Conservation (phyloP, 1,140 invertebrate genomes). For the Drosophila sturtevanti region DNA sequence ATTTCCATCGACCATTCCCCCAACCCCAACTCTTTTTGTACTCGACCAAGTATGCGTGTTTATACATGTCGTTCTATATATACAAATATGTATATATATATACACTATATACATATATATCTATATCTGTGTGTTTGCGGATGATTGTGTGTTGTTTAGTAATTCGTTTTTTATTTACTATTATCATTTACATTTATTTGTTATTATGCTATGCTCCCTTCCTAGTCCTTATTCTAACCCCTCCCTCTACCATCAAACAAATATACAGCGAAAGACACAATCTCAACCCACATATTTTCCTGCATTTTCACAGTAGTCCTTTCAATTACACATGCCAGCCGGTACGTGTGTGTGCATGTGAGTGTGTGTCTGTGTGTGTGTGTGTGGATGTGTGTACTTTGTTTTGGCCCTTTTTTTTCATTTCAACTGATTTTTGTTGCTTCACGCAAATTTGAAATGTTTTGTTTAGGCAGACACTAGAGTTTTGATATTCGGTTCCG, state of each 20-base stretch:
- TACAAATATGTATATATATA: constrained; percentile 13
- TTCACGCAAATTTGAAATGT: constrained; percentile 68
- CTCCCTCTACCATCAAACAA: not conserved
- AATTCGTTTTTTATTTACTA: constrained; percentile 81
- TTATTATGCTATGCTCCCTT: constrained; percentile 65
- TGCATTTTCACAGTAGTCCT: constrained; percentile 17
- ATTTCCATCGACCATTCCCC: not conserved
- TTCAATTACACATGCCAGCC: constrained; percentile 27
- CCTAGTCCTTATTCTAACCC: not conserved
- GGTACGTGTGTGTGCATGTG: not conserved
- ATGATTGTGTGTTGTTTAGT: constrained; percentile 77
- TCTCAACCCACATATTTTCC: constrained; percentile 6
- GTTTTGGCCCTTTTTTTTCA: constrained; percentile 57
- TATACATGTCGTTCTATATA: constrained; percentile 14
- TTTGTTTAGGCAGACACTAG: constrained; percentile 54
- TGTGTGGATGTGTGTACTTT: constrained; percentile 3
- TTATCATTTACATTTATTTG: constrained; percentile 81
- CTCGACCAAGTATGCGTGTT: constrained; percentile 39
- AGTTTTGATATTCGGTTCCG: not conserved
- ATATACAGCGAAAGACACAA: not conserved
- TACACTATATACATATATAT: constrained; percentile 15
- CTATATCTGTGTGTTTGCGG: constrained; percentile 40
- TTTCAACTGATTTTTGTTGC: constrained; percentile 34
- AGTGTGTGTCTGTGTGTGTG: too few relatives aligned
- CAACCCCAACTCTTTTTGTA: not conserved